A percentile compares a stretch with the other conserved stretches of the same genome.
phyloP scores from a whole-genome alignment of 2,113 vertebrate species.

The Vulpes ferrilata region DNA sequence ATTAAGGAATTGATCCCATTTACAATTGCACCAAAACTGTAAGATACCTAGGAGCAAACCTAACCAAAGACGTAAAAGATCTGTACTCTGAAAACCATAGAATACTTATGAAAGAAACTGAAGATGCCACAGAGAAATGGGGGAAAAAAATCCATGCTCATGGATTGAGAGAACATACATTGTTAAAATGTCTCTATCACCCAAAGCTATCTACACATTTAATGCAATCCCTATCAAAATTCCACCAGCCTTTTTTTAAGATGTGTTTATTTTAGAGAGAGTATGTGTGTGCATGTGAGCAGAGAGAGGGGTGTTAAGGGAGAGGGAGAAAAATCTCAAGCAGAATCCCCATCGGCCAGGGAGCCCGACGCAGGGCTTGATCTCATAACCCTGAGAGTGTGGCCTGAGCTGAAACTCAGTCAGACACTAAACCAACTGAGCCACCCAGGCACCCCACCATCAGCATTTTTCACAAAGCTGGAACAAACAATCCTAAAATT shows the following conservation, averaged over 20 bases:
- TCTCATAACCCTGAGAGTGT: neutral
- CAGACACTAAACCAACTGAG: neutral
- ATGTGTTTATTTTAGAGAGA: neutral
- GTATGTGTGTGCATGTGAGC: neutral
- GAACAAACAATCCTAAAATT: neutral
- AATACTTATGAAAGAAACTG: neutral
- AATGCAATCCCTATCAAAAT: neutral
- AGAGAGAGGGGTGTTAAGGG: neutral
- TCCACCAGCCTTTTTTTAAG: neutral
- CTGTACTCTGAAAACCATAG: neutral
- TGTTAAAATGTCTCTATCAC: neutral
- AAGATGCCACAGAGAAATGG: neutral
- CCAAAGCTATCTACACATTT: neutral
- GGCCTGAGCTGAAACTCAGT: neutral
- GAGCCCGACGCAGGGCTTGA: neutral
- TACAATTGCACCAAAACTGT: neutral
- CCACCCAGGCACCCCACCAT: neutral
- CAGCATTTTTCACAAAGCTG: neutral
- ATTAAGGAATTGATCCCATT: neutral
- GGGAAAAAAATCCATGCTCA: neutral
- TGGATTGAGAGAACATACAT: neutral
- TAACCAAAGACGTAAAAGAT: neutral
- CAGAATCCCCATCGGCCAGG: neutral
- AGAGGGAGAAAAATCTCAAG: neutral
- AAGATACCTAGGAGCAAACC: neutral